phyloP scores from a whole-genome alignment of 30 jellyfish, hydroid and myxozoan genomes.

The Sanderia malayensis region DNA sequence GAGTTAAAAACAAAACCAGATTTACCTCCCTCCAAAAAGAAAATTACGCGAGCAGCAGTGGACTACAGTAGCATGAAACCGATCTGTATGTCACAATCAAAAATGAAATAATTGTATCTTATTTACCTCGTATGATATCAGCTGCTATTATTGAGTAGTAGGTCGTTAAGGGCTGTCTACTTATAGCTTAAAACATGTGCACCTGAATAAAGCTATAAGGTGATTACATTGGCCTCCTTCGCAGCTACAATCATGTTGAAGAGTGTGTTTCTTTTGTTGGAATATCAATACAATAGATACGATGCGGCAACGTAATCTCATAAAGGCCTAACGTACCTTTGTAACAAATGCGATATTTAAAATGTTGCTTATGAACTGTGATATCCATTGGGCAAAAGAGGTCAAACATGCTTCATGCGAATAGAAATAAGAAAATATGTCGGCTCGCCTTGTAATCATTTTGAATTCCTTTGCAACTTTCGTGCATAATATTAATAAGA shows the following conservation, averaged over 20 bases:
- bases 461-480: not conserved
- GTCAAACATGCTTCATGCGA: not conserved
- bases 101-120: constrained; percentile 1
- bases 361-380: not conserved
- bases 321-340: not conserved
- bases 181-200: not conserved
- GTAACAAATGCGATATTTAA: not conserved
- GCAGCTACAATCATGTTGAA: no score
- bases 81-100: no score
- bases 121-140: not conserved
- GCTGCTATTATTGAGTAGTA: not conserved
- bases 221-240: no score
- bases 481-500: not conserved
- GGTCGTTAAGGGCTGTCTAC: constrained; percentile 6
- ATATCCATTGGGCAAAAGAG: not conserved
- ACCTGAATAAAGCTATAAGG: not conserved
- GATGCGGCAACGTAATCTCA: not conserved
- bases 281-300: not conserved
- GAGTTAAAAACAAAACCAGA: no score
- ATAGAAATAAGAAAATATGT: not conserved
- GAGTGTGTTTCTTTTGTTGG: not conserved
- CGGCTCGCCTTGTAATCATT: constrained; percentile 4
- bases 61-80: no score
- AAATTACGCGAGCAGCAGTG: no score
- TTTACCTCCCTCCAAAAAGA: no score